phyloP scores from a whole-genome alignment of 2,113 vertebrate genomes.

The Aphelocoma coerulescens region DNA sequence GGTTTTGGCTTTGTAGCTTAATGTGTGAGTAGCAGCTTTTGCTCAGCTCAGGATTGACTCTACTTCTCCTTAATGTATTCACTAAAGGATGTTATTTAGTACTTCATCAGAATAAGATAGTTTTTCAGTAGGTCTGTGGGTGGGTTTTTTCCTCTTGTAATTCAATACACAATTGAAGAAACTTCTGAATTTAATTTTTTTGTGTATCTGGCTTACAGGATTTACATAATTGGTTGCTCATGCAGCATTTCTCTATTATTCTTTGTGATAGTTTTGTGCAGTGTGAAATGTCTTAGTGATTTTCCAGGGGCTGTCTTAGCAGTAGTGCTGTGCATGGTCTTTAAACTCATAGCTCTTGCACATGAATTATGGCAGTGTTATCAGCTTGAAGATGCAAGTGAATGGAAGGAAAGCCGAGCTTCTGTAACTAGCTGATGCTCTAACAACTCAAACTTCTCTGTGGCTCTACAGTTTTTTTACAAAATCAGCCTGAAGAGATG shows the following conservation, averaged over 20 bases:
- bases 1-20: background rate
- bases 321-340: background rate
- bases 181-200: constrained; percentile 41
- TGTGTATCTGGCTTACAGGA: constrained; percentile 3
- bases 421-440: background rate
- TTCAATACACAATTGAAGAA: constrained; percentile 17
- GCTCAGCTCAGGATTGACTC: background rate
- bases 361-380: background rate
- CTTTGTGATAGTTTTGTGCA: constrained; percentile 13
- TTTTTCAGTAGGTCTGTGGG: background rate
- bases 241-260: constrained; percentile 24
- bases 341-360: background rate
- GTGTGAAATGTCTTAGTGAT: constrained; percentile 20
- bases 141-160: background rate
- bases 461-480: background rate
- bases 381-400: background rate
- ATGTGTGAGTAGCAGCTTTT: background rate
- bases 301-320: background rate
- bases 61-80: background rate
- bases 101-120: background rate
- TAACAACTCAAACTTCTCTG: background rate
- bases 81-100: constrained; percentile 19
- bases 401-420: background rate
- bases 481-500: background rate
- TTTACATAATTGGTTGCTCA: constrained; percentile 58